phyloP scores from a whole-genome alignment of 2,888 invertebrate species.

The Timandra comae region DNA sequence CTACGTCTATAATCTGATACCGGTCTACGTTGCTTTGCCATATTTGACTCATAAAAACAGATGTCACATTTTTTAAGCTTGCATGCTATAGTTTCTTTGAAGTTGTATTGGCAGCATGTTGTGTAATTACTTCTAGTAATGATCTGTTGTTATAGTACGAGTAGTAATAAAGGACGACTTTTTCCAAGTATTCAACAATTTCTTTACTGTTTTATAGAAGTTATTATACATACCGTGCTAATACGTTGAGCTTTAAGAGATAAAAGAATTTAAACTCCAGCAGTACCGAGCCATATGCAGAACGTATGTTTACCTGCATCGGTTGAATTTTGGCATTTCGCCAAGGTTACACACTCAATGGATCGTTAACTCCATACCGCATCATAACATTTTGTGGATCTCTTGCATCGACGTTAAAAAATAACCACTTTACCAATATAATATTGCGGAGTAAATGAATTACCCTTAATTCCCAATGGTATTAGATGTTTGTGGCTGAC shows the following conservation, averaged over 20 bases:
- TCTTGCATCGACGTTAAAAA: background rate
- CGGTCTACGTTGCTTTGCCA: conserved; percentile 1
- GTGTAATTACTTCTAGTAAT: too few species aligned
- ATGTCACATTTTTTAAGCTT: background rate
- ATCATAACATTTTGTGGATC: conserved; percentile 5
- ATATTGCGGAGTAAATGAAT: conserved; percentile 9
- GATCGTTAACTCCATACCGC: conserved; percentile 37
- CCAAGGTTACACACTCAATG: conserved; percentile 55
- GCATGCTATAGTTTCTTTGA: conserved; percentile 3
- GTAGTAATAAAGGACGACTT: too few species aligned
- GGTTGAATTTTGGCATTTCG: conserved; percentile 43
- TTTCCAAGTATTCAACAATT: too few species aligned
- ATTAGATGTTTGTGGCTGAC: conserved; percentile 16
- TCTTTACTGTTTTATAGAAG: too few species aligned
- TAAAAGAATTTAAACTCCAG: too few species aligned
- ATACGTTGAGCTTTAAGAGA: too few species aligned
- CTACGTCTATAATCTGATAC: conserved; percentile 12
- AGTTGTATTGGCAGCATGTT: background rate
- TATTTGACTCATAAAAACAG: background rate
- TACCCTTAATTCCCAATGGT: conserved; percentile 16
- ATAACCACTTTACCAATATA: conserved; percentile 4
- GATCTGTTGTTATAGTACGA: too few species aligned
- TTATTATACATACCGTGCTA: too few species aligned
- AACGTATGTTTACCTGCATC: conserved; percentile 32
- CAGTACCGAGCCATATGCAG: too few species aligned